Evolutionary conservation across 2,113 vertebrate genomes (phyloP).

Genomic region (Hippocampus zosterae): DNA sequence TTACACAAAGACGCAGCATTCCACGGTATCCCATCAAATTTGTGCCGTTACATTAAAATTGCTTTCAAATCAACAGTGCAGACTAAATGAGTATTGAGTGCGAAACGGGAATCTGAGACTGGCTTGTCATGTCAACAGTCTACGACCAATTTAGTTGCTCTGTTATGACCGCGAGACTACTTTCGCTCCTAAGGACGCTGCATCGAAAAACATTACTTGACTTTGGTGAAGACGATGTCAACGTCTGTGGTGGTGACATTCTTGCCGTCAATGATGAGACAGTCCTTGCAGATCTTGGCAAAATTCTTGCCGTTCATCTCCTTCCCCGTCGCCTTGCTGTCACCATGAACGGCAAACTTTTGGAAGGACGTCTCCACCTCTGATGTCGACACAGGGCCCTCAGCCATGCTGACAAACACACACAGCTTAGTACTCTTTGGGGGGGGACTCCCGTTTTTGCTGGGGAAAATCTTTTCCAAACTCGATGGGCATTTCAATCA

Average conservation of each 20-base stretch:
- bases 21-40: neutral
- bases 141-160: too few relatives aligned
- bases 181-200: neutral
- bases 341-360: constrained; percentile 78
- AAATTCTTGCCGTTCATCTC: constrained; percentile 87
- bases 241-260: constrained; percentile 78
- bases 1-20: too few relatives aligned
- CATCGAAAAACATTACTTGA: constrained; percentile 76
- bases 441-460: neutral
- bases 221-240: constrained; percentile 87
- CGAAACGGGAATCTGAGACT: too few relatives aligned
- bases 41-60: neutral
- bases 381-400: constrained; percentile 42
- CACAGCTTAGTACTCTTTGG: neutral
- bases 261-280: constrained; percentile 81
- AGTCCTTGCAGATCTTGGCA: constrained; percentile 86
- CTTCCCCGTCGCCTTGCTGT: constrained; percentile 73
- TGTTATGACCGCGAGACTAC: neutral
- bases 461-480: neutral
- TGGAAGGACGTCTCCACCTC: constrained; percentile 75
- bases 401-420: constrained; percentile 64
- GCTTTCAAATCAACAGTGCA: neutral
- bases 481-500: constrained; percentile 1
- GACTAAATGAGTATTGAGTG: too few relatives aligned
- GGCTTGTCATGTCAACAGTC: neutral